phyloP scores from a whole-genome alignment of 2,113 vertebrate genomes.

The Edolisoma coerulescens region DNA sequence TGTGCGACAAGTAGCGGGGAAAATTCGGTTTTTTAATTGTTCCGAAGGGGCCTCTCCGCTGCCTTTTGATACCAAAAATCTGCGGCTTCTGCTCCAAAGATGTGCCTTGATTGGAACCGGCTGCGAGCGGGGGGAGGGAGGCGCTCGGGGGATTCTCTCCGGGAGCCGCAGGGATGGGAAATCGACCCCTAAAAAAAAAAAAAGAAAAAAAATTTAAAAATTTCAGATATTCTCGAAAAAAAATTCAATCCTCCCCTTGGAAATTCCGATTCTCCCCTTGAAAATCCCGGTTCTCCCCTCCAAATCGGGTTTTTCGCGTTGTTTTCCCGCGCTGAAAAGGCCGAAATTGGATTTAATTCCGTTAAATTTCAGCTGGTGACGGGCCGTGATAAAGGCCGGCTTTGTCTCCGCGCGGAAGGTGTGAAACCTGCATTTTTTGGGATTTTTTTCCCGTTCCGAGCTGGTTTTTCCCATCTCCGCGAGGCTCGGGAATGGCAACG shows the following conservation, averaged over 20 bases:
- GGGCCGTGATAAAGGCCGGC: accelerated
- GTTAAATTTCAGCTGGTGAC: accelerated
- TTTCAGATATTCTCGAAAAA: too few species aligned
- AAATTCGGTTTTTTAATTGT: background rate
- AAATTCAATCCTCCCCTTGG: accelerated
- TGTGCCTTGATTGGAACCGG: background rate
- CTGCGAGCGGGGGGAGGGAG: background rate
- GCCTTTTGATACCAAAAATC: background rate
- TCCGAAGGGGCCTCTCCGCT: accelerated
- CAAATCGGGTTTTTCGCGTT: background rate
- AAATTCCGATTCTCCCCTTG: accelerated
- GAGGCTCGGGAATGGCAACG: background rate
- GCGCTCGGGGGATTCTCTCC: background rate
- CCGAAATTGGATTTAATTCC: background rate
- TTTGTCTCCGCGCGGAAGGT: background rate
- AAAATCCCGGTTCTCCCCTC: accelerated
- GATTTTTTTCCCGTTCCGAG: background rate
- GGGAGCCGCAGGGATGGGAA: background rate
- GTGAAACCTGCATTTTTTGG: accelerated
- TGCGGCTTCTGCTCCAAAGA: background rate
- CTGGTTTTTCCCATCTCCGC: background rate
- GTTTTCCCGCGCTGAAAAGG: accelerated
- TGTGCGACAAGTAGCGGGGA: background rate
- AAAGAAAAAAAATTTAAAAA: too few species aligned
- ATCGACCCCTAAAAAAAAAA: too few species aligned